A percentile compares a stretch with the other conserved stretches of the same genome.
Evolutionary conservation across 2,888 invertebrate genomes (phyloP).

Genomic region (Polydrusus cervinus): DNA sequence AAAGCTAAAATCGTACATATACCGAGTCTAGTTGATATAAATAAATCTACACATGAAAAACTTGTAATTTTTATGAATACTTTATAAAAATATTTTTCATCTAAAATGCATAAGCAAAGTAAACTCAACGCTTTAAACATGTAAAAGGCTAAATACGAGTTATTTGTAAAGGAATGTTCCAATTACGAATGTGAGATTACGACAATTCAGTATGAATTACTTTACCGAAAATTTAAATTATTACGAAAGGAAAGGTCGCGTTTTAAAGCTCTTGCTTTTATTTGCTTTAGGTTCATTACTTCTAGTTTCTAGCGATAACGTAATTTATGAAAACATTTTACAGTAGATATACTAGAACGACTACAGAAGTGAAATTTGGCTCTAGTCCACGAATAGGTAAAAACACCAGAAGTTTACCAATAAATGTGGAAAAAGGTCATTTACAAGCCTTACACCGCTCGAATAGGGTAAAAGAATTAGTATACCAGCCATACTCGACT

Average conservation of each 20-base stretch:
- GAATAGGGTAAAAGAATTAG: no score
- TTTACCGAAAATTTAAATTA: background rate
- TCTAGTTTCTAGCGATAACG: no score
- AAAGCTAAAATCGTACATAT: background rate
- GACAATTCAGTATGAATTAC: background rate
- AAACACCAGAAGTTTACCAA: no score
- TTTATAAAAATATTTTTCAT: background rate
- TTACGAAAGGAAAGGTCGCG: background rate
- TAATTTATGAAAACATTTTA: no score
- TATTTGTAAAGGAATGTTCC: background rate
- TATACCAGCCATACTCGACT: no score
- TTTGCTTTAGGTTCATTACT: no score
- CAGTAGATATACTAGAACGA: background rate
- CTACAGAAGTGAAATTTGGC: no score
- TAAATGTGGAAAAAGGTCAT: no score
- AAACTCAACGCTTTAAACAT: background rate
- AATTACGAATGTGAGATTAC: background rate
- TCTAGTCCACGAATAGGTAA: no score
- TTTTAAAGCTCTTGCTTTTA: no score
- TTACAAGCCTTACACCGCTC: no score
- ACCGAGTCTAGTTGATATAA: background rate
- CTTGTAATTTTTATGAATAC: background rate
- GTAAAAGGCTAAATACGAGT: background rate
- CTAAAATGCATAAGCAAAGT: background rate
- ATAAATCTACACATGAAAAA: background rate